A percentile compares a stretch with the other conserved stretches of the same genome.
Conservation (phyloP, 2,888 invertebrate genomes). For the Entomobrya multifasciata region DNA sequence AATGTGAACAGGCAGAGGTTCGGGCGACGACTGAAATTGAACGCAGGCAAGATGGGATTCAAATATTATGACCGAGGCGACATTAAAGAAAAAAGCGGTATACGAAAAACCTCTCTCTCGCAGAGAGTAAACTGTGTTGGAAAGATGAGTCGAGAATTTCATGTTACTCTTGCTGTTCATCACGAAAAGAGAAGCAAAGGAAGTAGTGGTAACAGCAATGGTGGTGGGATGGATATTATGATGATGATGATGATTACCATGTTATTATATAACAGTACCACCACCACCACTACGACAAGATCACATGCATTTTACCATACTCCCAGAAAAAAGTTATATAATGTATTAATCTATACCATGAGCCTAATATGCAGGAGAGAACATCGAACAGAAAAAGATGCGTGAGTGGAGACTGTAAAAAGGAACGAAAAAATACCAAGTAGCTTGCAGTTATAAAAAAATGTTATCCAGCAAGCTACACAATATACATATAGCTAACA, state of each 20-base stretch:
- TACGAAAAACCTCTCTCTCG: not conserved
- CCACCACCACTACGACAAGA: too few species aligned
- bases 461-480: not conserved
- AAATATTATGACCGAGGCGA: constrained; percentile 70
- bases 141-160: constrained; percentile 60
- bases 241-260: constrained; percentile 27
- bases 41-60: constrained; percentile 71
- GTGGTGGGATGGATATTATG: constrained; percentile 11
- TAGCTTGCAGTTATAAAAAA: not conserved
- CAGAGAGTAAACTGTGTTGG: not conserved
- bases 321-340: too few species aligned
- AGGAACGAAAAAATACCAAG: not conserved
- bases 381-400: constrained; percentile 47
- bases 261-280: not conserved
- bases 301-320: too few species aligned
- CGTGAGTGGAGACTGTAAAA: constrained; percentile 51
- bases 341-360: not conserved
- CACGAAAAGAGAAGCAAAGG: constrained; percentile 14
- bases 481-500: not conserved
- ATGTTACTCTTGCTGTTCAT: constrained; percentile 8
- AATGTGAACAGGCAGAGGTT: constrained; percentile 73
- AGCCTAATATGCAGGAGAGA: constrained; percentile 17
- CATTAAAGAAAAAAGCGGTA: constrained; percentile 34
- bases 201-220: constrained; percentile 28
- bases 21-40: constrained; percentile 75